These are phyloP conservation scores for Glyptemys insculpta DNA, from an alignment of 2,797 vertebrate genomes.

Conservation along the genomic window DNA sequence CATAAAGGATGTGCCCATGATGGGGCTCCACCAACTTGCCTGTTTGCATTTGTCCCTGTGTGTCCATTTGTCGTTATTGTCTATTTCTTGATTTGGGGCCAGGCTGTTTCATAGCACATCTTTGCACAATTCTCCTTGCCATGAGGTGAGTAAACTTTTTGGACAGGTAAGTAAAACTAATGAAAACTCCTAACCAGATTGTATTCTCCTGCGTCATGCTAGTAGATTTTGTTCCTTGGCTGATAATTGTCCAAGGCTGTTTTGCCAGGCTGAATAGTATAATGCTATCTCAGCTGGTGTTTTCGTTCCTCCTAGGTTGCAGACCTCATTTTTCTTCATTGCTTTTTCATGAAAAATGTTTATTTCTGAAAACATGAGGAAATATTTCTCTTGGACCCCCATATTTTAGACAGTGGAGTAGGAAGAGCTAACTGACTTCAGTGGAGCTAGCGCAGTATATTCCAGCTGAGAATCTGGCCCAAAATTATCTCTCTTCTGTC, in stretches of 20 bases:
- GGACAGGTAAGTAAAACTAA: slow-evolving; percentile 40
- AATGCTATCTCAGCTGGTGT: neutral
- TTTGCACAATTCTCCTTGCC: neutral
- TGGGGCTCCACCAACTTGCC: neutral
- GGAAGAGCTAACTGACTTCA: neutral
- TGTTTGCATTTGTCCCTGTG: neutral
- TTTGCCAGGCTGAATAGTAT: neutral
- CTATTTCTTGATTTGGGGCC: neutral
- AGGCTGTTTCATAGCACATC: neutral
- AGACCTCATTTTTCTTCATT: neutral
- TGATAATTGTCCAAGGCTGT: fast-evolving
- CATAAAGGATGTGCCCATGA: neutral
- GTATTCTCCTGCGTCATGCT: neutral
- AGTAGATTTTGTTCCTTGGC: neutral
- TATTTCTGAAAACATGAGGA: neutral
- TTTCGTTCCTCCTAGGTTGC: neutral
- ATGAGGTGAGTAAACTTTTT: neutral
- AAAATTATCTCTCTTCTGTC: neutral
- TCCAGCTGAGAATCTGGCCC: neutral
- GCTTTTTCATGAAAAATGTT: neutral
- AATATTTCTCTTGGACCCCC: neutral
- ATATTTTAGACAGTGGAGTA: neutral
- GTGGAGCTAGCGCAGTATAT: neutral
- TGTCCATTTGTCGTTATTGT: neutral
- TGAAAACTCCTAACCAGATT: slow-evolving; percentile 6